Conservation (phyloP, 2,113 vertebrate genomes). For the Harpagus bidentatus region DNA sequence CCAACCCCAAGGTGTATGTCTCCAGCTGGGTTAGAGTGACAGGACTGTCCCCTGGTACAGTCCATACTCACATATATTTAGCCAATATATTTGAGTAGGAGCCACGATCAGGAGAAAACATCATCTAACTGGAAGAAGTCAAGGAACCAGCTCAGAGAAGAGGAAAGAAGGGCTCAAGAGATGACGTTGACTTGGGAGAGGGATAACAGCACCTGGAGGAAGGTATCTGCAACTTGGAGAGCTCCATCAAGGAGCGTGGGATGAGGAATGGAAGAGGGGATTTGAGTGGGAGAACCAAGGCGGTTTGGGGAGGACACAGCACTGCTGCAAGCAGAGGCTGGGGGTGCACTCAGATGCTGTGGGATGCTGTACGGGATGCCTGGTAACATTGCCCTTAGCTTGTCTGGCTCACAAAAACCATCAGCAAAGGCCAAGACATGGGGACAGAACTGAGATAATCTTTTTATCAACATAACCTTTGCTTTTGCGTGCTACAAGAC, state of each 20-base stretch:
- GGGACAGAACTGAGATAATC: neutral
- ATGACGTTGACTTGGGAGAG: neutral
- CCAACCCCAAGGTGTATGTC: neutral
- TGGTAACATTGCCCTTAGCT: neutral
- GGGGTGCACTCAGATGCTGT: accelerated
- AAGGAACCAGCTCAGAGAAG: neutral
- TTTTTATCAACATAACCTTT: neutral
- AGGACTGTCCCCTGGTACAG: neutral
- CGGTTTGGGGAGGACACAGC: accelerated
- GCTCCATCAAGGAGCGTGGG: neutral
- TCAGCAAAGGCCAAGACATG: neutral
- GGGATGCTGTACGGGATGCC: neutral
- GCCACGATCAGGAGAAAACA: neutral
- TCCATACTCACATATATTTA: neutral
- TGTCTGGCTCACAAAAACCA: neutral
- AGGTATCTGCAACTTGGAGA: neutral
- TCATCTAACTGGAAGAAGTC: neutral
- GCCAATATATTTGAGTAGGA: neutral
- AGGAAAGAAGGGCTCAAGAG: neutral
- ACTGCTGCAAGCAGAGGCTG: neutral
- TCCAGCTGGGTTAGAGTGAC: neutral
- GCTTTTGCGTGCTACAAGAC: neutral
- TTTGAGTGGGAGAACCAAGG: neutral
- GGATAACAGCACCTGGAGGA: neutral
- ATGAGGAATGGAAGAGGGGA: neutral